These are phyloP conservation scores for Diabrotica virgifera DNA, from an alignment of 1,140 invertebrate species.

Conservation along the genomic window DNA sequence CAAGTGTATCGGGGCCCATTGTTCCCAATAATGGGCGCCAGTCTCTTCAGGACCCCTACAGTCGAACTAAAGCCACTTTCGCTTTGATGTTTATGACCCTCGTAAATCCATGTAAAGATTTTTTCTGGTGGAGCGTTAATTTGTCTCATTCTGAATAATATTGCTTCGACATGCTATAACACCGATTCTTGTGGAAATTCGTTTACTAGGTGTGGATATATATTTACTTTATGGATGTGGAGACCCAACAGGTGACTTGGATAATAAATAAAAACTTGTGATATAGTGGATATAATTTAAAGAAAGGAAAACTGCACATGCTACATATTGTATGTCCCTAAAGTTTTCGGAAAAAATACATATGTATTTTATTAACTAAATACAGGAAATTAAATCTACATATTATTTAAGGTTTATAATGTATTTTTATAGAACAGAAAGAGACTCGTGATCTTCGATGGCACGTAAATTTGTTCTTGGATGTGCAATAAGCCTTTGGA, in stretches of 20 bases:
- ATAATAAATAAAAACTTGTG: neutral
- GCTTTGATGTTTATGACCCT: neutral
- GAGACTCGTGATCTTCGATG: too few species aligned
- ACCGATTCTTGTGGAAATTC: neutral
- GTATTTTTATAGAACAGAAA: too few species aligned
- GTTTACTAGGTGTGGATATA: neutral
- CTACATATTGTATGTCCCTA: too few species aligned
- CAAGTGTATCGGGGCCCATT: neutral
- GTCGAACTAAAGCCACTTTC: neutral
- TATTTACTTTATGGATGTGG: neutral
- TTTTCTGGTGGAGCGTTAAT: neutral
- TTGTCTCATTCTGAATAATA: conserved; percentile 3
- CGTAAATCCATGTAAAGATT: conserved; percentile 2
- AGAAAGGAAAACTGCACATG: too few species aligned
- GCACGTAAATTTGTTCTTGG: too few species aligned
- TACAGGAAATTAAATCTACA: too few species aligned
- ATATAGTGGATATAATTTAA: too few species aligned
- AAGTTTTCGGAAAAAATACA: too few species aligned
- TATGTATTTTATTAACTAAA: too few species aligned
- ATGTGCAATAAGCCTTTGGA: too few species aligned
- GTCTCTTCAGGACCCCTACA: conserved; percentile 1
- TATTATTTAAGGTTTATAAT: too few species aligned
- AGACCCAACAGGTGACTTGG: neutral
- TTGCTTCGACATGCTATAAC: neutral
- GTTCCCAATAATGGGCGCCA: conserved; percentile 1